Base-by-base conservation (phyloP, 2,888 invertebrate genomes). In the Gnatocerus cornutus region DNA sequence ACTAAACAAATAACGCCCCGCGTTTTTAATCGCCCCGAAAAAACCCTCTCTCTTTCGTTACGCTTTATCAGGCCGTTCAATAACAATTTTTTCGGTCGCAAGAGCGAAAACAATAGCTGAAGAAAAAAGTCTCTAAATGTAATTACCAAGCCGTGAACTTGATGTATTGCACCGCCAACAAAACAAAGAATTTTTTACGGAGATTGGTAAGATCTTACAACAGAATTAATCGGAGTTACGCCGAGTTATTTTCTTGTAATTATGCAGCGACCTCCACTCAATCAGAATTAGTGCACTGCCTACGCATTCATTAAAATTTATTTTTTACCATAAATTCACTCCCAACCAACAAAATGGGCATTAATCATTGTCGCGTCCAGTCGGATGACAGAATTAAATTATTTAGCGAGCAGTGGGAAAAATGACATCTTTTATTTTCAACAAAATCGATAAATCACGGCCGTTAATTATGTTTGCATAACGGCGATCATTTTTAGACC, bases 131-230 rank as follows among this genome's bases (percentile, higher is more conserved):
- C 46, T 37, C 37, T 37, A 55, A 30, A 39, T 16, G 53, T 55
- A 55, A 55, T 55, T 55, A 39, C 53, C 58, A 52, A 52, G 52
- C 62, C 62, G 62, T 63, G 62, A 63, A 63, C 62, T 63, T 63
- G 62, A 45, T 21, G 13, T 7, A 37, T 37, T 37, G 37, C 37
- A n/a, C 37, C 7, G 37, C 37, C 37, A 33, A 59, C 33, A 43
- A 30, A 59, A 59, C 59, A 59, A 59, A 33, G 46, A 46, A 59
- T 39, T 46, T 59, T 56, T 59, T 59, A 41, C 9, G 16, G n/a
- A 48, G 48, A 27, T 48, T 16, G 48, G 9, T 37, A 37, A 37
- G 1, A 37, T 37, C 37, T 37, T 37, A 37, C 37, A n/a, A 37
- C 37, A 37, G 37, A 48, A 48, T 48, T 48, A 48, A 48, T 48